These are phyloP conservation scores for Typhlomys cinereus DNA, from an alignment of 2,113 vertebrate species.

Conservation along the genomic window DNA sequence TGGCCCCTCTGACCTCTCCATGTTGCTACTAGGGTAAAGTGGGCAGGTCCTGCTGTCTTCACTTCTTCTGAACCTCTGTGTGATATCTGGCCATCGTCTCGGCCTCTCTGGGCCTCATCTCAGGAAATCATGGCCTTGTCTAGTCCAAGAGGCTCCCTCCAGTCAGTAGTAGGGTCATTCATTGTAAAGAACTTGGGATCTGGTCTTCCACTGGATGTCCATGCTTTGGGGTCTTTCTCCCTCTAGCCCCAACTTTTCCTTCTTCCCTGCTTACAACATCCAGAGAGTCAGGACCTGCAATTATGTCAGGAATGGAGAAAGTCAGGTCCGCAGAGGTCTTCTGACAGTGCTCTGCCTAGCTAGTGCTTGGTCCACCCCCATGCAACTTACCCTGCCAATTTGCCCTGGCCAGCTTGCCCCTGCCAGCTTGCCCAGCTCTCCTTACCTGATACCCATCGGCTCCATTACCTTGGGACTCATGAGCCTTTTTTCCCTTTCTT, in stretches of 20 bases:
- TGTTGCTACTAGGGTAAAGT: background rate
- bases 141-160: too few relatives aligned
- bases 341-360: background rate
- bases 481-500: constrained; percentile 52
- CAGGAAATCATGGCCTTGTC: background rate
- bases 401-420: background rate
- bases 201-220: background rate
- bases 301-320: background rate
- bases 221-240: background rate
- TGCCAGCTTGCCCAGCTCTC: background rate
- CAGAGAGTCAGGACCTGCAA: background rate
- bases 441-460: constrained; percentile 62
- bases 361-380: background rate
- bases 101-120: constrained; percentile 45
- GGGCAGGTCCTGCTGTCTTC: background rate
- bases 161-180: background rate
- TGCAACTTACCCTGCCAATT: background rate
- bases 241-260: background rate
- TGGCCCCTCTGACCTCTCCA: background rate
- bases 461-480: constrained; percentile 47
- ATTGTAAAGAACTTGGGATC: background rate
- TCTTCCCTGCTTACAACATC: background rate
- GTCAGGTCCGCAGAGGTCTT: background rate
- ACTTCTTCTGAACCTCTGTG: constrained; percentile 83
- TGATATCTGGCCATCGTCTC: constrained; percentile 64